Base-by-base conservation (phyloP, 2,888 invertebrate species). In the Iphiclides podalirius region DNA sequence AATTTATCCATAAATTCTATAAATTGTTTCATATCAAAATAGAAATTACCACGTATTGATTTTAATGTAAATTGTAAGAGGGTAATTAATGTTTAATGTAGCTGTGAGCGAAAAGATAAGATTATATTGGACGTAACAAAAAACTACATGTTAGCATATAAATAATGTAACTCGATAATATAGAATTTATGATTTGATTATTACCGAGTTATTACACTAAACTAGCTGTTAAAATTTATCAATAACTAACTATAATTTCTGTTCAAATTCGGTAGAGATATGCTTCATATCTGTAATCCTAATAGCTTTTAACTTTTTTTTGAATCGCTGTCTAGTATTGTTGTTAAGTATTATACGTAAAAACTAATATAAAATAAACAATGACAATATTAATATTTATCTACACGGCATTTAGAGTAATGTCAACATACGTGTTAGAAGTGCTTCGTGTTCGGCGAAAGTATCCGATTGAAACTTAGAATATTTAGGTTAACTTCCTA, bases 321-420 rank as follows among this genome's bases (percentile, higher is more conserved):
- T 67, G 72, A 71, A 65, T 68, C 67, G 70, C 72, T 68, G 65
- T 72, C 67, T 81, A 82, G 79, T 67, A 69, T 70, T 70, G 64
- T 79, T 85, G 78, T 85, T 79, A 81, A 76, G 71, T 81, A 76
- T 70, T 68, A 79, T 82, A 76, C 63, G 75, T 73, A 78, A 75
- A n/a, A 75, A 79, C 75, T 76, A 77, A 67, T 79, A 76, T 76
- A 80, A 81, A 79, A 79, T 76, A 63, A 67, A 68, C 61, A 80
- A 84, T 86, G 87, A 88, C 87, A 88, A 88, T 88, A 88, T 86
- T 87, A 83, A 79, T 81, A 76, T 72, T 66, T 79, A 84, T 81
- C 79, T 82, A 79, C 74, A 76, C 72, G 71, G 75, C 77, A 70
- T 75, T 77, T 82, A 82, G 82, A 70, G 52, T 79, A 82, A 83